Percentiles rank a stretch among this genome's conserved stretches.
Evolutionary conservation across 2,113 vertebrate genomes (phyloP).

Genomic region (Penelope pileata): DNA sequence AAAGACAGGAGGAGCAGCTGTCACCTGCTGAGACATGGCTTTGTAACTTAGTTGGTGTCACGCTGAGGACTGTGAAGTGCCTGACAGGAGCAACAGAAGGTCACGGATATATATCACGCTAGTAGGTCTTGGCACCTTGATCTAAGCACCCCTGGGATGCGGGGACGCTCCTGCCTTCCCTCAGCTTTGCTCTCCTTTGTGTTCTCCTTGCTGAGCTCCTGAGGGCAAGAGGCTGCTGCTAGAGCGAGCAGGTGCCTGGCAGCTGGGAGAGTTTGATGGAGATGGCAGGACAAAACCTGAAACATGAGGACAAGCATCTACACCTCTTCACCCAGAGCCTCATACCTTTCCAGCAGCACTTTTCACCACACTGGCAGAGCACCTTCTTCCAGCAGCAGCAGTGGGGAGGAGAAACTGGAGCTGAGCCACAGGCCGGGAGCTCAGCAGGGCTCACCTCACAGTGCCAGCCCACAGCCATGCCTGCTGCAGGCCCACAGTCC

Average conservation of each 20-base stretch:
- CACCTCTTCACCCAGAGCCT: not conserved
- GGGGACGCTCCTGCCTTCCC: not conserved
- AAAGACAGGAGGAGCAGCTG: conserved; percentile 26
- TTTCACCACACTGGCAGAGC: not conserved
- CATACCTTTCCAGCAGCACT: rapidly evolving
- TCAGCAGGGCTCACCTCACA: not conserved
- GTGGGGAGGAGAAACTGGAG: not conserved
- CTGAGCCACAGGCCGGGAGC: not conserved
- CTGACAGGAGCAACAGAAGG: conserved; percentile 14
- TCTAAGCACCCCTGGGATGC: not conserved
- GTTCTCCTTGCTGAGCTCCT: not conserved
- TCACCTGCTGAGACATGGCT: not conserved
- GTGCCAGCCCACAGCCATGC: not conserved
- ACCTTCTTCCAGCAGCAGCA: not conserved
- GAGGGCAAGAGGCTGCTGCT: not conserved
- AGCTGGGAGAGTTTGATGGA: not conserved
- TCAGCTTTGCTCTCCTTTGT: not conserved
- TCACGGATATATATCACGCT: not conserved
- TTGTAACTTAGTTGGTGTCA: not conserved
- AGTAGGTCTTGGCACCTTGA: not conserved
- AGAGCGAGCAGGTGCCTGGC: not conserved
- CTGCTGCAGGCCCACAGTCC: not conserved
- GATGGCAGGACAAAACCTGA: not conserved
- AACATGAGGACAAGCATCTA: not conserved
- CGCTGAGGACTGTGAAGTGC: not conserved